phyloP scores from a whole-genome alignment of 2,888 invertebrate genomes.

The Bhutanitis thaidina region DNA sequence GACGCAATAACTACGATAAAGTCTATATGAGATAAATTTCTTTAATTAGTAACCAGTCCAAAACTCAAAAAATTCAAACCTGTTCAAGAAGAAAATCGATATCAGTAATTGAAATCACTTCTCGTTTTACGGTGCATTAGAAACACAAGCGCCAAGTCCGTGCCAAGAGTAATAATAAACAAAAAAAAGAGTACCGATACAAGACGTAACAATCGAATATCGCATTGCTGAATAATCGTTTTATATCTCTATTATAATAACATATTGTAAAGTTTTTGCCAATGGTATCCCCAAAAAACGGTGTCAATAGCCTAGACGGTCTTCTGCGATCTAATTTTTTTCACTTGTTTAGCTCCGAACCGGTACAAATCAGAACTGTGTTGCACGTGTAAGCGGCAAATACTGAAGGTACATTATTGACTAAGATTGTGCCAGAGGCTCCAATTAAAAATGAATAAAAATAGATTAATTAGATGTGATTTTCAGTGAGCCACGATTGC shows the following conservation, averaged over 20 bases:
- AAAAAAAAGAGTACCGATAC: background rate
- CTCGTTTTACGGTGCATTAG: background rate
- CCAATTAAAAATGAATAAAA: too few relatives aligned
- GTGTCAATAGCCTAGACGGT: slow-evolving; percentile 17
- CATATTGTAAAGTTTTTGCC: slow-evolving; percentile 21
- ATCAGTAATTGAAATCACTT: background rate
- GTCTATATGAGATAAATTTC: too few relatives aligned
- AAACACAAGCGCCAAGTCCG: background rate
- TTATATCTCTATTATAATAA: slow-evolving; percentile 20
- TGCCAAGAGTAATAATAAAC: background rate
- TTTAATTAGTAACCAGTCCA: too few relatives aligned
- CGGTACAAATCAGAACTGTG: slow-evolving; percentile 7
- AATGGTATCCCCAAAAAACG: slow-evolving; percentile 8
- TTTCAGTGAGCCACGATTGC: too few relatives aligned
- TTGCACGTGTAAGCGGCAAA: slow-evolving; percentile 5
- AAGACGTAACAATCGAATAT: slow-evolving; percentile 2
- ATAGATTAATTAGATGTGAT: too few relatives aligned
- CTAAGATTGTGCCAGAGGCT: too few relatives aligned
- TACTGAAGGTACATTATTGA: background rate
- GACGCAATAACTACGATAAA: too few relatives aligned
- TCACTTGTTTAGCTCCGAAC: slow-evolving; percentile 2
- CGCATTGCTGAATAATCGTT: slow-evolving; percentile 13
- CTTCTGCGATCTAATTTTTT: slow-evolving; percentile 7
- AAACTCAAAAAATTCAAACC: background rate
- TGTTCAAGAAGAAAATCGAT: background rate